phyloP scores from a whole-genome alignment of 2,888 invertebrate genomes.

The Leptopilina syphax region DNA sequence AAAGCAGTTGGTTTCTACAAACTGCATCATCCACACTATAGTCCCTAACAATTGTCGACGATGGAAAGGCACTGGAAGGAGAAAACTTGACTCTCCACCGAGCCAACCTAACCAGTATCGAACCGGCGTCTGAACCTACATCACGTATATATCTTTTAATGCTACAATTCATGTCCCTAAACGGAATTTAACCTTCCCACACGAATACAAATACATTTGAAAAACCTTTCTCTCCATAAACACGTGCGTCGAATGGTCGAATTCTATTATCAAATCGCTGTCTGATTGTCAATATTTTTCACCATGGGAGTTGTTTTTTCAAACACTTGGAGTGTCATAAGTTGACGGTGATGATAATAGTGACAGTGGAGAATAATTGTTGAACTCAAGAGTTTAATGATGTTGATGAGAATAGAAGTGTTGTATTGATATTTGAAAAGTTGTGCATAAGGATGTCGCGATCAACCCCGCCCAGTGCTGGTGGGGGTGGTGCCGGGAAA shows the following conservation, averaged over 20 bases:
- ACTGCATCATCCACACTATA: constrained; percentile 39
- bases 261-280: too few species aligned
- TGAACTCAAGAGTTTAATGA: too few species aligned
- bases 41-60: constrained; percentile 39
- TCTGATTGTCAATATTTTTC: too few species aligned
- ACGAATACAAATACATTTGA: too few species aligned
- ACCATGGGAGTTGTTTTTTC: too few species aligned
- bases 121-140: constrained; percentile 69
- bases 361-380: too few species aligned
- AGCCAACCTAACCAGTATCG: constrained; percentile 71
- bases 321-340: too few species aligned
- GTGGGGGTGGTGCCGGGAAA: constrained; percentile 55
- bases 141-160: constrained; percentile 39
- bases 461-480: constrained; percentile 58
- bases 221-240: constrained; percentile 1
- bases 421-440: not conserved
- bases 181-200: constrained; percentile 20
- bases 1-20: constrained; percentile 6
- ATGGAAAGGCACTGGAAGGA: constrained; percentile 56
- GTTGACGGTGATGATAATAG: too few species aligned
- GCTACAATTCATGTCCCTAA: constrained; percentile 22
- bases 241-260: constrained; percentile 4
- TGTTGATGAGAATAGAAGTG: constrained; percentile 40
- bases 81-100: constrained; percentile 56
- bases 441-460: constrained; percentile 52